These are phyloP conservation scores for Bembecia ichneumoniformis DNA, from an alignment of 2,888 invertebrate species.

Conservation along the genomic window DNA sequence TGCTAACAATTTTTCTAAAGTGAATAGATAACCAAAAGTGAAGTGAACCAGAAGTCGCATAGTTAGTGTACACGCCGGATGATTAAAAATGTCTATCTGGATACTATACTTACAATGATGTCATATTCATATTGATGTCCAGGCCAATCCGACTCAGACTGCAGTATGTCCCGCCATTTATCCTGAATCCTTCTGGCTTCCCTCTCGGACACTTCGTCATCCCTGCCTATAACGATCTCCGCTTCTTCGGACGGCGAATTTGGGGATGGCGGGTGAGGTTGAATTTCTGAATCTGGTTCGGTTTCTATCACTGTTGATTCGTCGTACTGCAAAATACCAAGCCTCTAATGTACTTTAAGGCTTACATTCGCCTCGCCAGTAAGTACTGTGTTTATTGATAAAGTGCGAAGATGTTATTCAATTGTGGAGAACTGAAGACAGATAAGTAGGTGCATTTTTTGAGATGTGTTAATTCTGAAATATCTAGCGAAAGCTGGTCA, in stretches of 20 bases:
- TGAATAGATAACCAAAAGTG: no score
- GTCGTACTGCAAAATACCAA: conserved; percentile 76
- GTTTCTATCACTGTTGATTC: conserved; percentile 78
- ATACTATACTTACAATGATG: conserved; percentile 78
- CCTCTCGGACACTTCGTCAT: conserved; percentile 40
- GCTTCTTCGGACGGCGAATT: conserved; percentile 66
- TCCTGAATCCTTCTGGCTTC: conserved; percentile 81
- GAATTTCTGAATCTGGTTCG: conserved; percentile 75
- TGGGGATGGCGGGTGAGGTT: conserved; percentile 68
- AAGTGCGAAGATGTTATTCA: no score
- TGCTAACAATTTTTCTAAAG: no score
- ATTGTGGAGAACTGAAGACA: no score
- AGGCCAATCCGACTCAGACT: conserved; percentile 65
- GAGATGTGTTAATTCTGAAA: no score
- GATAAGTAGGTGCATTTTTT: no score
- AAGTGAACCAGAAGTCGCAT: no score
- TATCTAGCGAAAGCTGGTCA: no score
- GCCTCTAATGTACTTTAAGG: no score
- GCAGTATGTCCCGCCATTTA: conserved; percentile 82
- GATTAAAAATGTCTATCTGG: background rate
- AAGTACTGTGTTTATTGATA: no score
- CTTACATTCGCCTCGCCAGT: no score
- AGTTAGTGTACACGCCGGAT: background rate
- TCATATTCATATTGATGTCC: conserved; percentile 74
- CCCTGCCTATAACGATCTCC: conserved; percentile 75